Conservation (phyloP, 2,797 vertebrate species). For the Esox masquinongy region DNA sequence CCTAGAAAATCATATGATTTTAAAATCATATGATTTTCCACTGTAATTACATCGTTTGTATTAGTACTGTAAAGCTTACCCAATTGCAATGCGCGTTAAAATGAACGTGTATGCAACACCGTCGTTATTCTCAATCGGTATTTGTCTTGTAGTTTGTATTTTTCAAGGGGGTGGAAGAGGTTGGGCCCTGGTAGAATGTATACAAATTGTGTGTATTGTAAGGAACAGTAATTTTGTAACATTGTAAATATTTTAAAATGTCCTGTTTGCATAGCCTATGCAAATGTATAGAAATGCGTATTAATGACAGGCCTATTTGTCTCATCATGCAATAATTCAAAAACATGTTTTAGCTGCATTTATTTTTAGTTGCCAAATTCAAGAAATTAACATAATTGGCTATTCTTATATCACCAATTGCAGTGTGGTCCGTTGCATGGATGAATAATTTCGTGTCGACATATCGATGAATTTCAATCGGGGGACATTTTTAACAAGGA, state of each 20-base stretch:
- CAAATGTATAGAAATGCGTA: conserved; percentile 1
- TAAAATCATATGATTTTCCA: not conserved
- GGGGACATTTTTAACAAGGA: conserved; percentile 18
- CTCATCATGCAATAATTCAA: conserved; percentile 25
- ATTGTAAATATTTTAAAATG: not conserved
- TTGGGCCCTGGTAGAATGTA: conserved; percentile 62
- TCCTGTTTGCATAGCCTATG: conserved; percentile 1
- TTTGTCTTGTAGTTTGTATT: conserved; percentile 55
- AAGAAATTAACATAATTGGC: not conserved
- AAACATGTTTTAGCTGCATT: conserved; percentile 18
- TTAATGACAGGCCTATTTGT: not conserved
- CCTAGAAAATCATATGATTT: conserved; percentile 10
- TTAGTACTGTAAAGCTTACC: not conserved
- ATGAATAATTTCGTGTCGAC: conserved; percentile 21
- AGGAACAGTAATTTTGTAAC: conserved; percentile 3
- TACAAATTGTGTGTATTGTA: conserved; percentile 29
- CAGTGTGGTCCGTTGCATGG: conserved; percentile 38
- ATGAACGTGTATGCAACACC: conserved; percentile 19
- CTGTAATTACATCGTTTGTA: not conserved
- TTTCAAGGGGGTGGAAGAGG: conserved; percentile 63
- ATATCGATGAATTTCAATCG: conserved; percentile 7
- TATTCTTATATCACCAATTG: conserved; percentile 24
- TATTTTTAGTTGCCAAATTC: conserved; percentile 43
- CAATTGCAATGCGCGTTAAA: not conserved
- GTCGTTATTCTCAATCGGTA: conserved; percentile 57